Base-by-base conservation (phyloP, 2,113 vertebrate species). In the Bostrychus sinensis region DNA sequence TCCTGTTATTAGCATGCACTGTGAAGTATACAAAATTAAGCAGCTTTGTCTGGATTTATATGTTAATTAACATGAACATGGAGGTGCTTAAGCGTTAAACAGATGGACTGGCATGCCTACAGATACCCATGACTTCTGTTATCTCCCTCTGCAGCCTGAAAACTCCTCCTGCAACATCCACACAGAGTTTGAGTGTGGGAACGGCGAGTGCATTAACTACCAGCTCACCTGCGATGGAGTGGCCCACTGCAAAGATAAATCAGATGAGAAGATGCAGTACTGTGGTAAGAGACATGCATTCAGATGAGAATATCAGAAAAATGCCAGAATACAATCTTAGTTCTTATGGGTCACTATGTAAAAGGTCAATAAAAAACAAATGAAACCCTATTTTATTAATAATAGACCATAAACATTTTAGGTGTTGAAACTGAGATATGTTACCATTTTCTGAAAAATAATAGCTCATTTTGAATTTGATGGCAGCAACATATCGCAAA, bases 251-350 rank as follows among this genome's bases (percentile, higher is more conserved):
- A 98, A 98, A 84, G 97, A 99, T 88, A 98, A 97, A 77, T 98
- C 97, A 0, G 97, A 99, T 81, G 97, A 99, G 80, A 99, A 98
- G 74, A 92, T 96, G 72, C 94, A 96, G 50, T 98, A 98, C 73
- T 99, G 97, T 86, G 96, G 97, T 98, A 86, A 92, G 95, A 81
- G 45, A 73, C 46, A 13, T 46, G 13, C n/a, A 19, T 22, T 10
- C 11, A 28, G 7, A 56, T 19, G 3, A 26, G 11, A 34, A 54
- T 13, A 16, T 54, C 9, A 28, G 4, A 30, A 26, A 43, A 66
- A 41, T 12, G 8, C 5, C 5, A 32, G 5, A 32, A 32, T 32
- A 32, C 5, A 32, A 32, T 32, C 5, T 32, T n/a, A n/a, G n/a
- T n/a, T n/a, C n/a, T n/a, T n/a, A n/a, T n/a, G n/a, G n/a, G n/a